Evolutionary conservation across 2,113 vertebrate genomes (phyloP).

Genomic region (Ceyx melanurus): DNA sequence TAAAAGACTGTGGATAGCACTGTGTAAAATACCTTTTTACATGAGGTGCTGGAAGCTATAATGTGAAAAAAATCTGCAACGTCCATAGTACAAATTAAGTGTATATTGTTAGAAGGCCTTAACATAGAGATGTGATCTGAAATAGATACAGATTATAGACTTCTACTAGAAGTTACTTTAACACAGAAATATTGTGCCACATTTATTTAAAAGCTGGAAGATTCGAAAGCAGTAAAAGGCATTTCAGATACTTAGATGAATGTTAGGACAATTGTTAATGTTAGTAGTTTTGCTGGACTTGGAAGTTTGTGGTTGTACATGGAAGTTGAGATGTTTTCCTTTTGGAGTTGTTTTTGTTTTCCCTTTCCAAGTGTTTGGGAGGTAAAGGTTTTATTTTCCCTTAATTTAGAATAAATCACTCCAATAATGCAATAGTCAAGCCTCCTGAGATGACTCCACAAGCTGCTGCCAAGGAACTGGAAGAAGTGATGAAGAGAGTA

Average conservation of each 20-base stretch:
- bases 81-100: not conserved
- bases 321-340: not conserved
- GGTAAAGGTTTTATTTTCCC: not conserved
- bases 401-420: constrained; percentile 93
- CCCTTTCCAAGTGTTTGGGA: not conserved
- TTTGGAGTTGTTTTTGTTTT: not conserved
- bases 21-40: not conserved
- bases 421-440: constrained; percentile 98
- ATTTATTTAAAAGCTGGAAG: not conserved
- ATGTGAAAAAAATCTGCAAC: not conserved
- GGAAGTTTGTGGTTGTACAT: rapidly evolving
- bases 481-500: constrained; percentile 96
- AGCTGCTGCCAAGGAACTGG: constrained; percentile 94
- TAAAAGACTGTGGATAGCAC: not conserved
- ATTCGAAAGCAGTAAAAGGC: not conserved
- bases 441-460: constrained; percentile 96
- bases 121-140: not conserved
- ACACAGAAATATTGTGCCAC: rapidly evolving
- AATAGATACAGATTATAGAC: not conserved
- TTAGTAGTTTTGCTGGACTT: not conserved
- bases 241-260: not conserved
- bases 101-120: not conserved
- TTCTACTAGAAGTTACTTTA: not conserved
- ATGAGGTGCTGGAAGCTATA: not conserved
- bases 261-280: not conserved